Evolutionary conservation across 2,888 invertebrate genomes (phyloP), one percentile per base, ranked within the genome.

Genomic region (Ypsolopha scabrella): DNA sequence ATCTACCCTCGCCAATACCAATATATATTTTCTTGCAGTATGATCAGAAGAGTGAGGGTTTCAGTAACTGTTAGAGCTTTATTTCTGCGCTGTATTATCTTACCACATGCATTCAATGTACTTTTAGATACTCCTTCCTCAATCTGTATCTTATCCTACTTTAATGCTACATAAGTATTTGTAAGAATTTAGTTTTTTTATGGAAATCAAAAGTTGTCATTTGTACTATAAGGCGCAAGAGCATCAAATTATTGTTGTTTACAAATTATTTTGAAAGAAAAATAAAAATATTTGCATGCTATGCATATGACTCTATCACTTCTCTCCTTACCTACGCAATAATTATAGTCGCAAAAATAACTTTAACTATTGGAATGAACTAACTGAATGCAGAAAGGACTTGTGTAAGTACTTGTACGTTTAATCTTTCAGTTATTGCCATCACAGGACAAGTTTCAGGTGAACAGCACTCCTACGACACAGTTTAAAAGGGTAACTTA

Each of bases 121-220:
- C 41, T 41, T 56, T 57, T 58, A 56, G 55, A 58, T 57, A 57
- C 52, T 55, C 54, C 55, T 57, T 58, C 54, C 58, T 50, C 38
- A 55, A 48, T 54, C 53, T 53, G 41, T 54, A 47, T 54, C 24
- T 2, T 24, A 52, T n/a, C 46, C 43, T 51, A 45, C 10, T 45
- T 41, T 39, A 34, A 45, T 41, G 11, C 35, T 69, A 70, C 52
- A 52, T 74, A 71, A 48, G 55, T 52, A 41, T 33, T 34, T 38
- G 1, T 75, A 80, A 81, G 77, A 53, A 70, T 75, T 81, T 80
- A 80, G 78, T 78, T 82, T 85, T 83, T 82, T 75, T 81, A 82
- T 79, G 72, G 68, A 69, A 74, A 65, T 68, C 60, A 60, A 70
- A 75, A 72, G 80, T 83, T 78, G 82, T 82, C 82, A 79, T 82